A percentile compares a stretch with the other conserved stretches of the same genome.
Evolutionary conservation across 2,113 vertebrate genomes (phyloP).

Genomic region (Oryzias javanicus): DNA sequence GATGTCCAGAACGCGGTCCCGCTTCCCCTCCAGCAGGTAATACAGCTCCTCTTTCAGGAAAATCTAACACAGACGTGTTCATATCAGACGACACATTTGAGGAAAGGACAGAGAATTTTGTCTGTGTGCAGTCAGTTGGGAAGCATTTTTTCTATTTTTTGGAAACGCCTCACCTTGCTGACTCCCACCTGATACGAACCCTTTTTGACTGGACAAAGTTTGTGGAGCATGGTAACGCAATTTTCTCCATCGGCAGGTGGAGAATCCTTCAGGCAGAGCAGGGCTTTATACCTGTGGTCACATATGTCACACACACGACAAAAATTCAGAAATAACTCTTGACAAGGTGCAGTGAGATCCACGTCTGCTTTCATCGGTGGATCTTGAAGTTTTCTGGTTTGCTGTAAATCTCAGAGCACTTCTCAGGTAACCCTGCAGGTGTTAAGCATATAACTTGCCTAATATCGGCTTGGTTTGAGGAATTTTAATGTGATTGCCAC

Average conservation of each 20-base stretch:
- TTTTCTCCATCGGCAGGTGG: constrained; percentile 83
- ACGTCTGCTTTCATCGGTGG: neutral
- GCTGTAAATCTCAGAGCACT: constrained; percentile 1
- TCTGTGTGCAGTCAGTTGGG: neutral
- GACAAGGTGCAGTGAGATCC: constrained; percentile 6
- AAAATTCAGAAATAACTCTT: constrained; percentile 1
- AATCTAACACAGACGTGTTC: constrained; percentile 72
- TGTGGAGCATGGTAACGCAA: constrained; percentile 86
- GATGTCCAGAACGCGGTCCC: constrained; percentile 81
- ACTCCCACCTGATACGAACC: constrained; percentile 86
- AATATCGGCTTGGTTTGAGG: constrained; percentile 4
- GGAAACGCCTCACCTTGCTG: constrained; percentile 83
- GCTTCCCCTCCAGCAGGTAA: constrained; percentile 90
- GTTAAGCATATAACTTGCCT: constrained; percentile 1
- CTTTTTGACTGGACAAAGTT: constrained; percentile 80
- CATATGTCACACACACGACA: neutral
- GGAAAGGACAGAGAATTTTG: neutral
- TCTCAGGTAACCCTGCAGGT: constrained; percentile 1
- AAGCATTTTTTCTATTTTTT: neutral
- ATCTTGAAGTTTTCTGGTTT: neutral
- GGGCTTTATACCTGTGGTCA: constrained; percentile 86
- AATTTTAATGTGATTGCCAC: neutral
- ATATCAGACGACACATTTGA: neutral
- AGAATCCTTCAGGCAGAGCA: constrained; percentile 81
- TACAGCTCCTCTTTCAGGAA: constrained; percentile 93